phyloP scores from a whole-genome alignment of 2,888 invertebrate species.

The Aspidapion aeneum region DNA sequence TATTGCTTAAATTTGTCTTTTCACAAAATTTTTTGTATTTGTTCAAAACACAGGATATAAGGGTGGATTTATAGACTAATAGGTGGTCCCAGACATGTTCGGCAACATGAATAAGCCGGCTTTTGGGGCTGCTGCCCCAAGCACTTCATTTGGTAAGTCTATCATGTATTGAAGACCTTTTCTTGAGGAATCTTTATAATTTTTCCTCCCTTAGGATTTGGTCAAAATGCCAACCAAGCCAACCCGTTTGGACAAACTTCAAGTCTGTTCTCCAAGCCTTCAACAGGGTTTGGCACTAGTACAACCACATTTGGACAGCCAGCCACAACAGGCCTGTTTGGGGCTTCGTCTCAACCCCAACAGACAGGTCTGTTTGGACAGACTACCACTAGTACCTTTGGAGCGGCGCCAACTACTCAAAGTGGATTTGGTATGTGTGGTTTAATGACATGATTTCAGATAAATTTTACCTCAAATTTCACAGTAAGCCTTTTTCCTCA shows the following conservation, averaged over 20 bases:
- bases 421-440: conserved; percentile 38
- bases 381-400: conserved; percentile 62
- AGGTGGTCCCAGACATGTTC: conserved; percentile 34
- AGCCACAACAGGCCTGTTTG: conserved; percentile 50
- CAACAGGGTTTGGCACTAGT: conserved; percentile 60
- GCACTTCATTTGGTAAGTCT: conserved; percentile 46
- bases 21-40: too few species aligned
- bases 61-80: too few species aligned
- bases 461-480: too few species aligned
- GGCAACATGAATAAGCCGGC: conserved; percentile 37
- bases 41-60: too few species aligned
- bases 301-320: conserved; percentile 66
- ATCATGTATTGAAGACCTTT: too few species aligned
- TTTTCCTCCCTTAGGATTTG: conserved; percentile 38
- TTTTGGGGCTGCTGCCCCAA: conserved; percentile 40
- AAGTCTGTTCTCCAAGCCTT: conserved; percentile 49
- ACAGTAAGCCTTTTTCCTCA: too few species aligned
- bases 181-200: too few species aligned
- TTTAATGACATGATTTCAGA: too few species aligned
- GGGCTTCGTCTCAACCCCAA: conserved; percentile 51
- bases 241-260: conserved; percentile 43
- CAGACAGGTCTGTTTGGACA: conserved; percentile 58
- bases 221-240: conserved; percentile 29
- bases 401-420: conserved; percentile 56
- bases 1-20: too few species aligned